Conservation (phyloP, 2,888 invertebrate species). For the Chydorus sphaericus region DNA sequence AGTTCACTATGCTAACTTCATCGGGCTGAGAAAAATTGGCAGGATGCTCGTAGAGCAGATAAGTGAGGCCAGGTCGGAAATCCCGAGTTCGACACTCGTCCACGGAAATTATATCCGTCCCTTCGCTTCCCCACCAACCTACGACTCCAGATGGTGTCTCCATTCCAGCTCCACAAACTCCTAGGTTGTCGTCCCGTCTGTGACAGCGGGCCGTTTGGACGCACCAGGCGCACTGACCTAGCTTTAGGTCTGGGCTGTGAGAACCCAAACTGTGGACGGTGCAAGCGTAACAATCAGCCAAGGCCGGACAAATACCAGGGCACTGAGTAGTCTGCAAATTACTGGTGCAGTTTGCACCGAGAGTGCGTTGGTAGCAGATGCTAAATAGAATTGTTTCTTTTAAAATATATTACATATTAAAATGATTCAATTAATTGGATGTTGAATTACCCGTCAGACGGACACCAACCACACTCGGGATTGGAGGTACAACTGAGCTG, state of each 20-base stretch:
- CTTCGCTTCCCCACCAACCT: slow-evolving; percentile 82
- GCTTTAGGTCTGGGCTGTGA: slow-evolving; percentile 17
- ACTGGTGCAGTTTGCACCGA: slow-evolving; percentile 77
- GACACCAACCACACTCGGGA: slow-evolving; percentile 90
- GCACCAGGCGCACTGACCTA: slow-evolving; percentile 80
- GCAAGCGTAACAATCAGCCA: slow-evolving; percentile 82
- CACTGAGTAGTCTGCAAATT: slow-evolving; percentile 67
- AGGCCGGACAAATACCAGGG: slow-evolving; percentile 74
- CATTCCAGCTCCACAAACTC: slow-evolving; percentile 61
- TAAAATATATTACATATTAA: too few species aligned
- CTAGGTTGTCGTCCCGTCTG: slow-evolving; percentile 65
- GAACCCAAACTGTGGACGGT: slow-evolving; percentile 49
- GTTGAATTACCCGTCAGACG: slow-evolving; percentile 59
- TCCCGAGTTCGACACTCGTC: slow-evolving; percentile 51
- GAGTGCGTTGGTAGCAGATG: slow-evolving; percentile 66
- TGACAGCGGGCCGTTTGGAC: slow-evolving; percentile 84
- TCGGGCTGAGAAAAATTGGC: slow-evolving; percentile 80
- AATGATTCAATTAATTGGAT: too few species aligned
- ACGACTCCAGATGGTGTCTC: slow-evolving; percentile 65
- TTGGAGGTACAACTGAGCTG: slow-evolving; percentile 56
- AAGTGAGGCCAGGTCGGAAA: slow-evolving; percentile 73
- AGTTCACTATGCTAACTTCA: slow-evolving; percentile 64
- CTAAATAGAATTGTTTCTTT: too few species aligned
- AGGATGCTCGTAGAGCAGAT: slow-evolving; percentile 72
- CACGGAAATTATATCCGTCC: slow-evolving; percentile 51